These are phyloP conservation scores for Chrysina gloriosa DNA, from an alignment of 2,888 invertebrate species.

Conservation along the genomic window DNA sequence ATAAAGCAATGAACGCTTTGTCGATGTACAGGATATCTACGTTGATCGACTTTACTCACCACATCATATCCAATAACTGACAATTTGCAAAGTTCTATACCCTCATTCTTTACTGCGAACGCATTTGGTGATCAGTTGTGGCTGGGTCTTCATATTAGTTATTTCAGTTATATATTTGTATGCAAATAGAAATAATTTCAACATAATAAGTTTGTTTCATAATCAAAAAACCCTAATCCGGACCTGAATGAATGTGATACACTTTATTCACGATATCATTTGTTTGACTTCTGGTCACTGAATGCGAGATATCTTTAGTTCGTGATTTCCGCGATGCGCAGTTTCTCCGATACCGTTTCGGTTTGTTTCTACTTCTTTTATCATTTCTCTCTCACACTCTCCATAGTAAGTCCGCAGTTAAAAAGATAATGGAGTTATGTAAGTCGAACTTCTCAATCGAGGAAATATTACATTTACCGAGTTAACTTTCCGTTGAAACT, in stretches of 20 bases:
- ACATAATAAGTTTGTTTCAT: too few species aligned
- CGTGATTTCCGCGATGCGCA: conserved; percentile 48
- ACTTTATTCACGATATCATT: conserved; percentile 48
- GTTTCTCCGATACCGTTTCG: conserved; percentile 44
- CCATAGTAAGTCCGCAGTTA: conserved; percentile 4
- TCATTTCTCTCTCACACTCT: conserved; percentile 18
- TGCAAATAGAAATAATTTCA: too few species aligned
- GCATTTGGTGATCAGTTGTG: too few species aligned
- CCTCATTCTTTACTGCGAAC: too few species aligned
- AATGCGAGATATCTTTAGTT: conserved; percentile 47
- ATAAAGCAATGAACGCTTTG: too few species aligned
- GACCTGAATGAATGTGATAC: conserved; percentile 37
- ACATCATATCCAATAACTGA: background rate
- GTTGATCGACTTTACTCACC: too few species aligned
- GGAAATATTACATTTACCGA: conserved; percentile 50
- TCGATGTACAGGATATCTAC: too few species aligned
- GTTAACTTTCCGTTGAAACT: conserved; percentile 51
- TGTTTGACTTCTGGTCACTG: conserved; percentile 49
- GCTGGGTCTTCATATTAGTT: too few species aligned
- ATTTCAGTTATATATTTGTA: too few species aligned
- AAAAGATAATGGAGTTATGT: conserved; percentile 49
- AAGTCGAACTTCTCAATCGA: conserved; percentile 51
- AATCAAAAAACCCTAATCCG: background rate
- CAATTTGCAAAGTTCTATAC: too few species aligned
- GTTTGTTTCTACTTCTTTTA: conserved; percentile 39